phyloP scores from a whole-genome alignment of 1,140 invertebrate genomes.

The Aphelenchoides besseyi region DNA sequence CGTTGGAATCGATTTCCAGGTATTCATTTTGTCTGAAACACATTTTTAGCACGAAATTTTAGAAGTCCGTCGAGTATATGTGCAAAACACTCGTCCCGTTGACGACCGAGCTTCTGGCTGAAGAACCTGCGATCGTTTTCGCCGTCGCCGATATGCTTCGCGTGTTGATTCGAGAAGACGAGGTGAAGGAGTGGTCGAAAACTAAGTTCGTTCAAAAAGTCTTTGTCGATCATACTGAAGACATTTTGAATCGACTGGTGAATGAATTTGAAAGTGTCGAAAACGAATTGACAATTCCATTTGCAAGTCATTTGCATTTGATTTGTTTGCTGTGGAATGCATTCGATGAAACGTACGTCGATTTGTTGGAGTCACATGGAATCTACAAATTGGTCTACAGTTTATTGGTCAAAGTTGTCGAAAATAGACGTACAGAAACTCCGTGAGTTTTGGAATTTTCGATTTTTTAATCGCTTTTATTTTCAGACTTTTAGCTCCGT shows the following conservation, averaged over 20 bases:
- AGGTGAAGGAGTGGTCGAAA: not conserved
- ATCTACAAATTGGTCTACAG: not conserved
- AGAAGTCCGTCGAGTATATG: conserved; percentile 8
- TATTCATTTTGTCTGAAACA: not conserved
- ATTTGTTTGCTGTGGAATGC: conserved; percentile 18
- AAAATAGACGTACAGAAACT: not conserved
- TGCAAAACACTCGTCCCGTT: not conserved
- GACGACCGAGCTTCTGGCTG: not conserved
- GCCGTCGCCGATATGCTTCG: conserved; percentile 8
- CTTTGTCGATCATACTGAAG: not conserved
- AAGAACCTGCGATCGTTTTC: conserved; percentile 9
- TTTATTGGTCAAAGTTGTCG: not conserved
- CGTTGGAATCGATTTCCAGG: conserved; percentile 23
- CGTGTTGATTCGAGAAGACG: conserved; percentile 6
- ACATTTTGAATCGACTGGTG: not conserved
- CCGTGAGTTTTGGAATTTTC: conserved; percentile 6
- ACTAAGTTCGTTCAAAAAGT: not conserved
- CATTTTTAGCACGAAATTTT: not conserved
- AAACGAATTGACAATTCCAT: not conserved
- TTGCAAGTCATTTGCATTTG: conserved; percentile 22
- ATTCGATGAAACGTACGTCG: conserved; percentile 14
- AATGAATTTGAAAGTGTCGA: not conserved
- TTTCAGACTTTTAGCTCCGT: conserved; percentile 13
- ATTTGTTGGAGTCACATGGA: not conserved
- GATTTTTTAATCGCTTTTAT: not conserved